These are phyloP conservation scores for Clarias macrocephalus DNA, from an alignment of 2,113 vertebrate species.

Conservation along the genomic window DNA sequence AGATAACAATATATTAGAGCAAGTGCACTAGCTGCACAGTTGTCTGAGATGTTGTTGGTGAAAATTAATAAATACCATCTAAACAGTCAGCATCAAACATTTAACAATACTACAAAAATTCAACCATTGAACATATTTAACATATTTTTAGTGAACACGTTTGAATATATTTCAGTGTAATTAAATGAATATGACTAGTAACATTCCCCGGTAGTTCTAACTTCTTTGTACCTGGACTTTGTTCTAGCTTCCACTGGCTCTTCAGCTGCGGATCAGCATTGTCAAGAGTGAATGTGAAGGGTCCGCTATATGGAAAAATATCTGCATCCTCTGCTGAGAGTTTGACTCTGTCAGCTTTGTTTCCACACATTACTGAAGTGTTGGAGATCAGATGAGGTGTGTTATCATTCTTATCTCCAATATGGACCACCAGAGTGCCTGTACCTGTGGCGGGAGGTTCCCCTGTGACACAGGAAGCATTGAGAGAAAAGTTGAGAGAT, in stretches of 20 bases:
- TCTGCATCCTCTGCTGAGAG: conserved; percentile 66
- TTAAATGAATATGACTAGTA: neutral
- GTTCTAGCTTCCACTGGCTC: conserved; percentile 70
- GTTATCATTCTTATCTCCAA: conserved; percentile 75
- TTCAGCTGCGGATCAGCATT: conserved; percentile 41
- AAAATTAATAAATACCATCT: too few species aligned
- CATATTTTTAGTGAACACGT: too few species aligned
- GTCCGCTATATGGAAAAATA: conserved; percentile 63
- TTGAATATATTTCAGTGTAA: neutral
- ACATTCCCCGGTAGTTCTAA: neutral
- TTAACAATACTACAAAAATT: neutral
- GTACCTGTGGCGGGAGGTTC: conserved; percentile 69
- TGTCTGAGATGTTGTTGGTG: neutral
- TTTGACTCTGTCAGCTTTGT: conserved; percentile 48
- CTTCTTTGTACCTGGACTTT: conserved; percentile 57
- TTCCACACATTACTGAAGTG: conserved; percentile 64
- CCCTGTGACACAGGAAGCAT: conserved; percentile 58
- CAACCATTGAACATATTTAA: too few species aligned
- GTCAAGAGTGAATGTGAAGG: conserved; percentile 70
- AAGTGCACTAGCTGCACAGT: neutral
- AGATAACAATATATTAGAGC: neutral
- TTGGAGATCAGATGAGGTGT: conserved; percentile 62
- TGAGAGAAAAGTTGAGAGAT: neutral
- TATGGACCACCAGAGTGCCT: conserved; percentile 68
- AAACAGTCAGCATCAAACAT: neutral